Base-by-base conservation (phyloP, 1,140 invertebrate genomes). In the Ips typographus region DNA sequence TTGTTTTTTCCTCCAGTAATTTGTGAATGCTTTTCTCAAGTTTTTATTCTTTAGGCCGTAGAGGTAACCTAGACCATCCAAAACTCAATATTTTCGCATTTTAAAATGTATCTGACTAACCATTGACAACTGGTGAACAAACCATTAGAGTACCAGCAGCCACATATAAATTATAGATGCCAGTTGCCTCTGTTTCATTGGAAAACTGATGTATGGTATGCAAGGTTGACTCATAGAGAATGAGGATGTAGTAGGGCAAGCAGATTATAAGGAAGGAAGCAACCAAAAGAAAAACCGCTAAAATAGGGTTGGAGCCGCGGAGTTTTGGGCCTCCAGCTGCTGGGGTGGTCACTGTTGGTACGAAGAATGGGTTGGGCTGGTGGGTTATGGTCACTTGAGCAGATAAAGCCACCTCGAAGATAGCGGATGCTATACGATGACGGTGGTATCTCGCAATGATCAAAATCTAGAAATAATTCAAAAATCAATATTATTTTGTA, bases 321-420 rank as follows among this genome's bases (percentile, higher is more conserved):
- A 88, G 85, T 67, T 83, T 80, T 22, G 84, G 85, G 36, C 83
- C 84, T 49, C 83, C 83, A 4, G 83, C 80, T 2, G 85, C 80
- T 2, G 87, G 85, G 2, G 80, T 79, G 38, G 84, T 84, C 3
- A 83, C 81, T 2, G 85, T 86, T 49, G 88, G 85, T 68, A 89
- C 83, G 73, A 88, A 89, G 75, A 89, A 89, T 8, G 90, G 90
- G 76, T 92, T 92, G 52, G 89, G 81, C 76, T 92, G 90, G 74
- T 92, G 91, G 0, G 90, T 92, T 70, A 93, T 91, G 4, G 91
- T 92, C 47, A 92, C 91, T 81, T 93, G 91, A 1, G 91, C 91
- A 2, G 90, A 91, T 44, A 93, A 77, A 0, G 91, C 93, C 3
- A 93, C 91, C 81, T 93, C 90, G 79, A 91, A 93, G 70, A 94